Evolutionary conservation across 2,888 invertebrate genomes (phyloP).

Genomic region (Minunthozetes semirufus): DNA sequence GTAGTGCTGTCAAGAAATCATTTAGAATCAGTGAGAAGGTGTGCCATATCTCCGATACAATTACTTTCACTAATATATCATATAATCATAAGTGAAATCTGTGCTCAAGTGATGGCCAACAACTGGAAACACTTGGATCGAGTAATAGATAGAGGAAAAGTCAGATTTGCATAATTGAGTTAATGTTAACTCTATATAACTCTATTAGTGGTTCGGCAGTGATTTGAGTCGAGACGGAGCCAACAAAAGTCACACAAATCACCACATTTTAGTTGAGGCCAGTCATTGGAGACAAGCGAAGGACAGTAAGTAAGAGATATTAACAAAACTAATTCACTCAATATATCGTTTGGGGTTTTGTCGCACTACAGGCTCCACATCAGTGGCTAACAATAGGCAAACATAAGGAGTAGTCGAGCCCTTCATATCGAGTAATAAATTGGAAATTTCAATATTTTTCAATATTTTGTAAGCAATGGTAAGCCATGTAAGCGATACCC

Average conservation of each 20-base stretch:
- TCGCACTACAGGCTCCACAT: conserved; percentile 10
- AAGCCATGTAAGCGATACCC: too few species aligned
- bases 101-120: conserved; percentile 9
- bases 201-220: background rate
- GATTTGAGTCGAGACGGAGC: conserved; percentile 13
- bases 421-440: conserved; percentile 11
- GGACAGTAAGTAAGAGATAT: conserved; percentile 18
- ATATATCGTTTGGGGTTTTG: conserved; percentile 4
- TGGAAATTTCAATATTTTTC: background rate
- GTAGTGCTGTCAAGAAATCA: background rate
- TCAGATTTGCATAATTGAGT: conserved; percentile 26
- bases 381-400: background rate
- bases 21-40: background rate
- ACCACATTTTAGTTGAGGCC: conserved; percentile 20
- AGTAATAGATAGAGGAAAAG: background rate
- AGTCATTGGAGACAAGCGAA: conserved; percentile 19
- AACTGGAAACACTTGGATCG: background rate
- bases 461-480: conserved; percentile 23
- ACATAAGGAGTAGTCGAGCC: too few species aligned
- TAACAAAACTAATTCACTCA: background rate
- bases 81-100: conserved; percentile 14
- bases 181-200: background rate
- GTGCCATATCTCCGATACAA: background rate
- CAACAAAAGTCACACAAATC: conserved; percentile 24
- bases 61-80: conserved; percentile 12